phyloP scores from a whole-genome alignment of 2,888 invertebrate genomes.

The Strigamia crassipes region DNA sequence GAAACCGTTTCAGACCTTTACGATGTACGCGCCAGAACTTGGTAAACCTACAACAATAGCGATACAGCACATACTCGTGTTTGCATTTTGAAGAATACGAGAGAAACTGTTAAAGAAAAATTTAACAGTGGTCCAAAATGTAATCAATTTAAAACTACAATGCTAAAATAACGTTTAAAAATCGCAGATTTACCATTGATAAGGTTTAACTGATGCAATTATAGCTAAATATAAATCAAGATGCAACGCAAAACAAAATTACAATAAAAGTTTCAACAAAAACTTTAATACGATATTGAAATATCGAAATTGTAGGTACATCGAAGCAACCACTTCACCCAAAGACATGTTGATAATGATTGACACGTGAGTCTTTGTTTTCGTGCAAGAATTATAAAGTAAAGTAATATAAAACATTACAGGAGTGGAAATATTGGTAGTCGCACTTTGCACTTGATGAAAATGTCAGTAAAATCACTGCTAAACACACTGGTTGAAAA shows the following conservation, averaged over 20 bases:
- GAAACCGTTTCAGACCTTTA: conserved; percentile 57
- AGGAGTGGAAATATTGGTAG: conserved; percentile 63
- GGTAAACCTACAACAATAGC: conserved; percentile 54
- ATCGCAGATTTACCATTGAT: too few species aligned
- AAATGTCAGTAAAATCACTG: conserved; percentile 61
- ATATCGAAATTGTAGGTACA: conserved; percentile 56
- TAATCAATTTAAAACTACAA: too few species aligned
- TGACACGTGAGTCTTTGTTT: conserved; percentile 59
- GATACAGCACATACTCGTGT: too few species aligned
- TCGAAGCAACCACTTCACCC: conserved; percentile 62
- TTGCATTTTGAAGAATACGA: too few species aligned
- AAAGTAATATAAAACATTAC: neutral
- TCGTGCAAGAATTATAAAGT: neutral
- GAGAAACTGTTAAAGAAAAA: too few species aligned
- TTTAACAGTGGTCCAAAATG: too few species aligned
- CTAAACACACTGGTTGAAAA: conserved; percentile 63
- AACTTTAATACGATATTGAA: too few species aligned
- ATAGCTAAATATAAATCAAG: too few species aligned
- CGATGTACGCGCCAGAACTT: conserved; percentile 61
- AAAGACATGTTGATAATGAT: conserved; percentile 63
- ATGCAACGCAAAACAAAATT: too few species aligned
- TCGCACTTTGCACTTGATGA: conserved; percentile 62
- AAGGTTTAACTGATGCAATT: too few species aligned
- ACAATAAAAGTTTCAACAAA: too few species aligned
- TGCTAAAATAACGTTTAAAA: too few species aligned